phyloP scores from a whole-genome alignment of 2,113 vertebrate species.

The Lophotis ruficrista region DNA sequence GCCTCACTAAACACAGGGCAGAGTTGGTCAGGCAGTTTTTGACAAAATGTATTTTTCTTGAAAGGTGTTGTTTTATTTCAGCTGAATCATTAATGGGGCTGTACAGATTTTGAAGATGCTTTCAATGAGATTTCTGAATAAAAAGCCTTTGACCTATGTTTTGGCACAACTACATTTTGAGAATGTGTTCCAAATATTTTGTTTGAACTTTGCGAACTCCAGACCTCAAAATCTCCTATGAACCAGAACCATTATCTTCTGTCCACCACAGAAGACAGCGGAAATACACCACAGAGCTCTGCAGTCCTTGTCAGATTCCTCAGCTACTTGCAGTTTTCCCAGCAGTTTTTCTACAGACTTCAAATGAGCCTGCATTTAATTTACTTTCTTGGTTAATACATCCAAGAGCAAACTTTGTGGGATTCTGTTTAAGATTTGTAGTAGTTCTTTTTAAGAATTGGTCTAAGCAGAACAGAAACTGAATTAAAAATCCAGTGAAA shows the following conservation, averaged over 20 bases:
- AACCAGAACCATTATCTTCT: not conserved
- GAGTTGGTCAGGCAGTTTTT: not conserved
- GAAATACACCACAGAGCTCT: not conserved
- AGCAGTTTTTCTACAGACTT: not conserved
- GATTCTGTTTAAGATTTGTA: not conserved
- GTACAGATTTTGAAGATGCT: not conserved
- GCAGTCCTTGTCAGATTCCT: not conserved
- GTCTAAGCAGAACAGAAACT: not conserved
- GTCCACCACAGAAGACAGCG: not conserved
- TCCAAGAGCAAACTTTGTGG: not conserved
- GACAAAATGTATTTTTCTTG: slow-evolving; percentile 13
- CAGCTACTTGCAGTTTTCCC: not conserved
- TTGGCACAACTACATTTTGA: not conserved
- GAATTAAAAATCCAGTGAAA: not conserved
- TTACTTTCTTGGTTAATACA: not conserved
- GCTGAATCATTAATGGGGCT: not conserved
- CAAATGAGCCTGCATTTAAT: not conserved
- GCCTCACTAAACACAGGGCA: not conserved
- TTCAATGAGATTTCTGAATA: not conserved
- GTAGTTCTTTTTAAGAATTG: not conserved
- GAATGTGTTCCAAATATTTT: not conserved
- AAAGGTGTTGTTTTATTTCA: not conserved
- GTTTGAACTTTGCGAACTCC: not conserved
- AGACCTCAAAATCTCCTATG: not conserved
- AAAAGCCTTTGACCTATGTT: not conserved